Percentiles rank a stretch among this genome's conserved stretches.
Evolutionary conservation across 2,888 invertebrate genomes (phyloP).

Genomic region (Heliothis peltigera): DNA sequence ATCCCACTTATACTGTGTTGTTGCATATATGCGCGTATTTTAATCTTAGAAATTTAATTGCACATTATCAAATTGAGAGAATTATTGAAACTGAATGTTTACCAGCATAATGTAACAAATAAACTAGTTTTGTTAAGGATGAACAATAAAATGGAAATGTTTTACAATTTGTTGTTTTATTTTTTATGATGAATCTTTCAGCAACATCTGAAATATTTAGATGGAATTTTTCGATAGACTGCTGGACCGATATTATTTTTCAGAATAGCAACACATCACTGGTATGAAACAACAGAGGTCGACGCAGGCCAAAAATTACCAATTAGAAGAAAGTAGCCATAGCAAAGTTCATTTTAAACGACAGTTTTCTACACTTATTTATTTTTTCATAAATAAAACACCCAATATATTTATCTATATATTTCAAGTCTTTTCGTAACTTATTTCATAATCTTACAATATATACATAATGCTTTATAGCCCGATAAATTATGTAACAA

Average conservation of each 20-base stretch:
- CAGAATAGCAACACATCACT: too few species aligned
- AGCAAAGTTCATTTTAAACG: too few species aligned
- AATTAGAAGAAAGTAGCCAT: too few species aligned
- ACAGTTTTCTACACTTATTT: too few species aligned
- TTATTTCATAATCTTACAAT: not conserved
- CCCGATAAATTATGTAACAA: not conserved
- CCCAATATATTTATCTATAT: not conserved
- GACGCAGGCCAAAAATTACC: too few species aligned
- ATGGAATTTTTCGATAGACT: too few species aligned
- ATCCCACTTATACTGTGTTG: constrained; percentile 36
- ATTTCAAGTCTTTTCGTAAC: not conserved
- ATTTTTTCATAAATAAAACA: not conserved
- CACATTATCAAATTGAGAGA: constrained; percentile 66
- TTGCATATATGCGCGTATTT: constrained; percentile 46
- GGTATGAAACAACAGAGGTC: too few species aligned
- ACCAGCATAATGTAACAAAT: constrained; percentile 83
- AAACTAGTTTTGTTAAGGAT: constrained; percentile 80
- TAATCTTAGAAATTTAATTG: constrained; percentile 54
- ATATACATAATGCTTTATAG: not conserved
- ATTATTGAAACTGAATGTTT: constrained; percentile 72
- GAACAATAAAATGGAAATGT: constrained; percentile 83
- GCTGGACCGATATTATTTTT: too few species aligned
- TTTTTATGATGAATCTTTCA: constrained; percentile 32
- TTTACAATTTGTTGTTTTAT: constrained; percentile 77
- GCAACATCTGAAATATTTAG: too few species aligned